Evolutionary conservation across 1,140 invertebrate genomes (phyloP), one percentile per base, ranked within the genome.

Genomic region (Drosophila virilis): DNA sequence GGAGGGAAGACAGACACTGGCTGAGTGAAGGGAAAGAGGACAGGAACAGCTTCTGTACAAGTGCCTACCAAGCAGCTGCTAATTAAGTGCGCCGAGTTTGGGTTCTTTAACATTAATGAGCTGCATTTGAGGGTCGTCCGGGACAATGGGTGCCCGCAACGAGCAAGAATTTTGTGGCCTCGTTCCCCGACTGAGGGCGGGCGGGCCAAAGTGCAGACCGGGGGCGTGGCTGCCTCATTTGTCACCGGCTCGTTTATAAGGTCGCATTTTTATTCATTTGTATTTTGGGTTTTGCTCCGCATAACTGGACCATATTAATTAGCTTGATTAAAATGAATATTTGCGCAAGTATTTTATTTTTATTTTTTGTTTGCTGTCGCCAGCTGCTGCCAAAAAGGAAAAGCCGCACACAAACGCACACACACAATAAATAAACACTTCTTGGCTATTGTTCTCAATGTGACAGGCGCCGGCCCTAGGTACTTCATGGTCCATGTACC

Each of bases 251-350:
- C 17, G 59, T 66, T 60, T 62, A 60, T 65, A 68, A 58, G 70
- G 59, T 8, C 45, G 42, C 76, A 83, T 82, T 82, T 78, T 82
- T 77, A 77, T 77, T 73, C 71, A 78, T 82, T 83, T 50, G 17
- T 48, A 45, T 46, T 33, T 52, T 42, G n/a, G n/a, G 46, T 9
- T 42, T 45, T n/a, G 10, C 9, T 9, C 46, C 66, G 74, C 22
- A 59, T 50, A 74, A 80, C 77, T 89, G 74, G 84, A 85, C 85
- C 84, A 80, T 90, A 90, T 89, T 89, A 89, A 89, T 89, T 89
- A 89, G 85, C 84, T 89, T 89, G 84, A 89, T 89, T 90, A 89
- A 89, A 89, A 84, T 90, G 83, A 90, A 89, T 89, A 89, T 90
- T 89, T 89, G 74, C 60, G 67, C 69, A 88, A 78, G 58, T 80